Percentiles rank a stretch among this genome's conserved stretches.
Conservation (phyloP, 2,797 vertebrate genomes). For the Serranus cabrilla region DNA sequence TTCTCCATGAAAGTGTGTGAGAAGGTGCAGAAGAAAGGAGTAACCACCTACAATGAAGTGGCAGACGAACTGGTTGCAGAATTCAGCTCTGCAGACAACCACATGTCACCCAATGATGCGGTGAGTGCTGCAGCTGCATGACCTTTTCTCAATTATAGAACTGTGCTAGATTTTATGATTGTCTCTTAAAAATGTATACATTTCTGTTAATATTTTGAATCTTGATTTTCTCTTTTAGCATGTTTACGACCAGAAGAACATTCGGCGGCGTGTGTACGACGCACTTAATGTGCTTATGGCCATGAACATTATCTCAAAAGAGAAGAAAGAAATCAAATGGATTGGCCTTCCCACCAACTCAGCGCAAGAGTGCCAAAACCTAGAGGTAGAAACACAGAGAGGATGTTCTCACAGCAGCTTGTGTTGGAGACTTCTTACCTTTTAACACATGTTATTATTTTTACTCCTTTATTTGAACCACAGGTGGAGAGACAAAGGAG, state of each 20-base stretch:
- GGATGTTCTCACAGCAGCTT: neutral
- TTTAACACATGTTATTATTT: accelerated
- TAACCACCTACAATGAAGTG: constrained; percentile 99
- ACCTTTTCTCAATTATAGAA: neutral
- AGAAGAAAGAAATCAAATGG: constrained; percentile 99
- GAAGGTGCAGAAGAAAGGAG: constrained; percentile 98
- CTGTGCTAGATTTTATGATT: neutral
- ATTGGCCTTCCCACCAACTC: constrained; percentile 99
- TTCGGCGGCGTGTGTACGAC: constrained; percentile 97
- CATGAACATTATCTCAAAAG: constrained; percentile 99
- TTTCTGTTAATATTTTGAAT: neutral
- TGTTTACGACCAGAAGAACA: constrained; percentile 99
- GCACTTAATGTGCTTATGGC: constrained; percentile 99
- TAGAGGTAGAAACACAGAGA: constrained; percentile 87
- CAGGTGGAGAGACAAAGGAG: constrained; percentile 97
- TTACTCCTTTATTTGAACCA: constrained; percentile 33
- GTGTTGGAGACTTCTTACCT: neutral
- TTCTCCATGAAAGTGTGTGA: constrained; percentile 99
- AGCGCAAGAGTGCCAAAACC: constrained; percentile 98
- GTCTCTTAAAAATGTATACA: neutral
- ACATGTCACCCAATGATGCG: constrained; percentile 96
- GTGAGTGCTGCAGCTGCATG: constrained; percentile 81
- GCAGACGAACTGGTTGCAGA: constrained; percentile 98
- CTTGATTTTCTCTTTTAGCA: constrained; percentile 76
- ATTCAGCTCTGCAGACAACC: constrained; percentile 97